These are phyloP conservation scores for Agapornis canus DNA, from an alignment of 2,797 vertebrate species.

Conservation along the genomic window DNA sequence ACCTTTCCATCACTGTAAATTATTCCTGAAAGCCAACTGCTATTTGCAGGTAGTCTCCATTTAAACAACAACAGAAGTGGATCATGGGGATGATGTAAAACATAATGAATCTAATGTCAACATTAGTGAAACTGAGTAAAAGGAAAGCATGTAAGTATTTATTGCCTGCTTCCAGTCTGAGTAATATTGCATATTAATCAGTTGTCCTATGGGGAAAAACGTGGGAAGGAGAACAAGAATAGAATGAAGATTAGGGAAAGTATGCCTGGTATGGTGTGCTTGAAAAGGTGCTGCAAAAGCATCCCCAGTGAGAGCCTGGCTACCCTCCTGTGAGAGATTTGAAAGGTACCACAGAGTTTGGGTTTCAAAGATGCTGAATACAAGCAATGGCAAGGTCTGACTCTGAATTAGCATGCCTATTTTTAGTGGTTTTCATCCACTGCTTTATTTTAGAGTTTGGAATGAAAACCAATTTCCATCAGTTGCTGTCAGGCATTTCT, in stretches of 20 bases:
- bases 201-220: neutral
- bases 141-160: conserved; percentile 42
- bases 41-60: conserved; percentile 61
- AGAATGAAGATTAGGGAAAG: neutral
- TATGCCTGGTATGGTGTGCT: neutral
- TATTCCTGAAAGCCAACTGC: conserved; percentile 67
- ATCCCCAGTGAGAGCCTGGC: neutral
- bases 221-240: neutral
- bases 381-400: neutral
- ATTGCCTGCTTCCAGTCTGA: conserved; percentile 36
- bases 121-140: conserved; percentile 58
- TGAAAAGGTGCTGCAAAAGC: neutral
- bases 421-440: conserved; percentile 5
- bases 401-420: neutral
- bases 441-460: neutral
- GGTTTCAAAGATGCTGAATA: neutral
- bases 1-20: conserved; percentile 68
- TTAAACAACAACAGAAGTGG: conserved; percentile 61
- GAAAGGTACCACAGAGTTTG: neutral
- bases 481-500: neutral
- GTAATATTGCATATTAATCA: conserved; percentile 69
- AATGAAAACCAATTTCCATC: conserved; percentile 16
- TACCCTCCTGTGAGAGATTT: neutral
- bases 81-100: conserved; percentile 67
- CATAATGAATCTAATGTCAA: conserved; percentile 70